phyloP scores from a whole-genome alignment of 2,888 invertebrate species.

The Agonum fuliginosum region DNA sequence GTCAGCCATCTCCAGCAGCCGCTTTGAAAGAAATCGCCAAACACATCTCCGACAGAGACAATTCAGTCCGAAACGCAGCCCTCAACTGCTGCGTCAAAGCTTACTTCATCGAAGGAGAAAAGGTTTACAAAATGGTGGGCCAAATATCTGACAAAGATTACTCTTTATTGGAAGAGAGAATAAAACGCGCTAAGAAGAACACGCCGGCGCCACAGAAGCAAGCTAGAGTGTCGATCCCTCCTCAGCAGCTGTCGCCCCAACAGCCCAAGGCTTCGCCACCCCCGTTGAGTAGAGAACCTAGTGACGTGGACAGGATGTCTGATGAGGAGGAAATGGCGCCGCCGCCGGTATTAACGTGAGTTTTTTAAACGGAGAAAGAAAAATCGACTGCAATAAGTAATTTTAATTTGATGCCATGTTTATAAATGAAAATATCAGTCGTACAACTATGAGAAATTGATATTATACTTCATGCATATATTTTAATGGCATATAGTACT shows the following conservation, averaged over 20 bases:
- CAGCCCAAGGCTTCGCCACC: constrained; percentile 71
- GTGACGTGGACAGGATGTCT: constrained; percentile 69
- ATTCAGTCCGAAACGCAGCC: constrained; percentile 95
- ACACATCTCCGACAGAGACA: constrained; percentile 97
- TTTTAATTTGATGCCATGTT: too few relatives aligned
- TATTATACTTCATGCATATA: too few relatives aligned
- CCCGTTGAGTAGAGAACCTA: constrained; percentile 69
- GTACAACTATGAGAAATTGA: too few relatives aligned
- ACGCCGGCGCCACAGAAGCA: constrained; percentile 72
- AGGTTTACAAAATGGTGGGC: constrained; percentile 92
- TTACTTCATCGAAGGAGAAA: constrained; percentile 93
- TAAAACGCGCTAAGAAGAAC: constrained; percentile 90
- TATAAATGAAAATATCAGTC: too few relatives aligned
- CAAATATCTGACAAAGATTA: constrained; percentile 96
- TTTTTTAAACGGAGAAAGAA: not conserved
- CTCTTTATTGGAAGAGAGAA: constrained; percentile 95
- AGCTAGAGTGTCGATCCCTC: constrained; percentile 71
- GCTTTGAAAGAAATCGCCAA: constrained; percentile 93
- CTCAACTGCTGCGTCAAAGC: constrained; percentile 94
- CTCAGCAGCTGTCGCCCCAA: constrained; percentile 62
- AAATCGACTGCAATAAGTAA: too few relatives aligned
- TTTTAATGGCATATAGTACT: too few relatives aligned
- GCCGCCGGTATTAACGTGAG: constrained; percentile 49
- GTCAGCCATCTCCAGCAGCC: constrained; percentile 85
- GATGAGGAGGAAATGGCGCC: constrained; percentile 67